Percentiles rank a stretch among this genome's conserved stretches.
Conservation (phyloP, 2,113 vertebrate species). For the Equus przewalskii region DNA sequence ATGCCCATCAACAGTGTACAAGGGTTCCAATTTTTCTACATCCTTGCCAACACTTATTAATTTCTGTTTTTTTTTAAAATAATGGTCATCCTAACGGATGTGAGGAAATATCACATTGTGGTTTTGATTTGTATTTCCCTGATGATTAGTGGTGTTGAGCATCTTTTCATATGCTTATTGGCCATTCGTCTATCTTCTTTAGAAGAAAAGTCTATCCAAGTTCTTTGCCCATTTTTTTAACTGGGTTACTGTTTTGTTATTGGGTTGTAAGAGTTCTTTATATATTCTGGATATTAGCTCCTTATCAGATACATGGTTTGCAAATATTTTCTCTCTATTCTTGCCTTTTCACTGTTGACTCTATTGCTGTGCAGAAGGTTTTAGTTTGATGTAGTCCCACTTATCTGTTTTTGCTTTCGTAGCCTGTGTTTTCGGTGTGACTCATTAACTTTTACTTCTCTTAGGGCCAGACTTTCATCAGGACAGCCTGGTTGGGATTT, state of each 20-base stretch:
- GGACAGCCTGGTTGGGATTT: constrained; percentile 54
- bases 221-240: constrained; percentile 4
- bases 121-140: constrained; percentile 50
- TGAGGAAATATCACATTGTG: neutral
- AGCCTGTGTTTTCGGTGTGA: constrained; percentile 58
- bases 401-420: constrained; percentile 51
- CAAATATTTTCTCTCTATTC: constrained; percentile 14
- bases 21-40: constrained; percentile 3
- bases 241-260: neutral
- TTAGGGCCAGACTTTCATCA: constrained; percentile 48
- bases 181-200: neutral
- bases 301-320: neutral
- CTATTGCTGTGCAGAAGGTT: neutral
- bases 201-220: constrained; percentile 23
- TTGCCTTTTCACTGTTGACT: constrained; percentile 24
- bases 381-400: neutral
- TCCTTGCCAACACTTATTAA: neutral
- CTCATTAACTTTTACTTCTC: constrained; percentile 61
- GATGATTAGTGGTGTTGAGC: neutral
- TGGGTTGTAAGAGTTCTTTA: constrained; percentile 44
- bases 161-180: constrained; percentile 26
- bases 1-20: neutral
- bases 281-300: neutral
- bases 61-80: constrained; percentile 7
- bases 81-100: neutral